A percentile compares a stretch with the other conserved stretches of the same genome.
Conservation (phyloP, 2,113 vertebrate species). For the Blennius ocellaris region DNA sequence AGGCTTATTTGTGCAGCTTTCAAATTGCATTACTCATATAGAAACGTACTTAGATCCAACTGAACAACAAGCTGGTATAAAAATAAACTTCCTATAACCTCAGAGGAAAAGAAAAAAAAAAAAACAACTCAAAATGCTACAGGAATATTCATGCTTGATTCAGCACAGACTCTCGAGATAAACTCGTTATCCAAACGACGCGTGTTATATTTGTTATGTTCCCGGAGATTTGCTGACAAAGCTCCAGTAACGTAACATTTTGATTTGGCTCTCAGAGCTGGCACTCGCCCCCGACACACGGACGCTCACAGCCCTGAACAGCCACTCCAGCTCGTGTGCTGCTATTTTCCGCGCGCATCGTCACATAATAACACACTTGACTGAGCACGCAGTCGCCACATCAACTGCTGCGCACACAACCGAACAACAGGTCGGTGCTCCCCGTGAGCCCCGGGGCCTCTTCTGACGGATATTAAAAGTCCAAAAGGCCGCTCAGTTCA, state of each 20-base stretch:
- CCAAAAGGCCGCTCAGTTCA: slow-evolving; percentile 49
- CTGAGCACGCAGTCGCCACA: slow-evolving; percentile 25
- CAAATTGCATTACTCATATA: background rate
- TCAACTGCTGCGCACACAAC: slow-evolving; percentile 13
- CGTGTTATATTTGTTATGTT: slow-evolving; percentile 44
- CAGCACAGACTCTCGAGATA: slow-evolving; percentile 12
- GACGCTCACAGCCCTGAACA: background rate
- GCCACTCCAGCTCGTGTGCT: background rate
- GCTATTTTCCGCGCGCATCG: slow-evolving; percentile 10
- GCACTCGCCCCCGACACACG: background rate
- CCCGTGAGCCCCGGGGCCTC: slow-evolving; percentile 15
- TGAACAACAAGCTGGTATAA: background rate
- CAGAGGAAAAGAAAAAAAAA: background rate
- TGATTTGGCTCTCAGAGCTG: slow-evolving; percentile 20
- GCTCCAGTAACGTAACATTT: slow-evolving; percentile 45
- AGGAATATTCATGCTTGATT: background rate
- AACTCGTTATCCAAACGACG: slow-evolving; percentile 26
- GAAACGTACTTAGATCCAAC: background rate
- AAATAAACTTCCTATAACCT: background rate
- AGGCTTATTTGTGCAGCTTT: no score
- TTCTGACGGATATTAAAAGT: slow-evolving; percentile 48
- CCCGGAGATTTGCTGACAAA: slow-evolving; percentile 43
- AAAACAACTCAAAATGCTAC: background rate
- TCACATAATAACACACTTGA: slow-evolving; percentile 34
- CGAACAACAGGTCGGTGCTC: slow-evolving; percentile 32